A percentile compares a stretch with the other conserved stretches of the same genome.
Conservation (phyloP, 1,140 invertebrate species). For the Brachionus rubens region DNA sequence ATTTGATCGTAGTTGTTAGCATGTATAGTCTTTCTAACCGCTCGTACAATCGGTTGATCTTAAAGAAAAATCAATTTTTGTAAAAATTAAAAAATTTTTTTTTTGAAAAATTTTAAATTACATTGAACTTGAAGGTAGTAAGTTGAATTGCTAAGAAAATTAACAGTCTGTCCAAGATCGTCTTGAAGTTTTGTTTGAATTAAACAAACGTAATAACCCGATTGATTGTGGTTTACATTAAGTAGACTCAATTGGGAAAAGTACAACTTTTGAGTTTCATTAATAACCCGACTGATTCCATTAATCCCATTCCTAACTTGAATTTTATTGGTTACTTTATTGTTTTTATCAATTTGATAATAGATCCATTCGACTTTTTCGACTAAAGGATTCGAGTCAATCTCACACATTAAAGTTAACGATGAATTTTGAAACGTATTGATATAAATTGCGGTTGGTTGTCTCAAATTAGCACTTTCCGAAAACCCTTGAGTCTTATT, state of each 20-base stretch:
- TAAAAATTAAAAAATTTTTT: neutral
- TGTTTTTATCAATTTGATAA: neutral
- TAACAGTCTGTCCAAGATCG: neutral
- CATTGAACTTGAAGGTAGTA: conserved; percentile 46
- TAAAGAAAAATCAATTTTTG: neutral
- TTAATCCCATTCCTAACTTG: conserved; percentile 3
- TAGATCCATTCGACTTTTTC: conserved; percentile 4
- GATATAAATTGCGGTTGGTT: neutral
- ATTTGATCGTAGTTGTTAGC: conserved; percentile 41
- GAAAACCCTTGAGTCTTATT: neutral
- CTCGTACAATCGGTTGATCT: conserved; percentile 23
- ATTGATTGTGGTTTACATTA: conserved; percentile 22
- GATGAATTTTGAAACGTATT: conserved; percentile 27
- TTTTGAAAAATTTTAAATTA: conserved; percentile 38
- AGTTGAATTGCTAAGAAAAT: neutral
- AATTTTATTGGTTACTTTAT: neutral
- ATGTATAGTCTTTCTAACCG: neutral
- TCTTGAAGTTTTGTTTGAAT: neutral
- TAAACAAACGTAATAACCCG: conserved; percentile 34
- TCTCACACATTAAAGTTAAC: neutral
- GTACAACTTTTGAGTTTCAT: conserved; percentile 9
- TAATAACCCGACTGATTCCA: neutral
- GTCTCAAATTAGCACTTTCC: conserved; percentile 7
- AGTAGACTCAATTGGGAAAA: conserved; percentile 4
- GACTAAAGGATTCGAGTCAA: conserved; percentile 25